phyloP scores from a whole-genome alignment of 2,797 vertebrate species.

The Phrynocephalus guinanensis region DNA sequence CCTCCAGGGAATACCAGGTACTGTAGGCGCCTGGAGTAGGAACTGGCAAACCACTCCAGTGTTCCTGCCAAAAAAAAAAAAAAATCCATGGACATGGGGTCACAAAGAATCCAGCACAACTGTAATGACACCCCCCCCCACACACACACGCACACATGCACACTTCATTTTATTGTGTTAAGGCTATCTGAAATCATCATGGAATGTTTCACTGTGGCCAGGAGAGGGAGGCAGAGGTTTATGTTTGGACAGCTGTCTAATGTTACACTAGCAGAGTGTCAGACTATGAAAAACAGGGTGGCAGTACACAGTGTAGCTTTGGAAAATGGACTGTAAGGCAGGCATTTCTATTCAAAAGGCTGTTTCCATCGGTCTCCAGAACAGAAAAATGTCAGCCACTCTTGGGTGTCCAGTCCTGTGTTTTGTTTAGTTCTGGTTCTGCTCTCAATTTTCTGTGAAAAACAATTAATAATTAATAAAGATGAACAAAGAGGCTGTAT shows the following conservation, averaged over 20 bases:
- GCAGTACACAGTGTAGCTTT: not conserved
- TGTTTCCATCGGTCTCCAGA: not conserved
- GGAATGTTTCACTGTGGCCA: conserved; percentile 51
- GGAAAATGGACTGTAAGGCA: not conserved
- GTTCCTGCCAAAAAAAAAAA: too few species aligned
- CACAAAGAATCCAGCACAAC: too few species aligned
- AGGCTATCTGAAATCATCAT: not conserved
- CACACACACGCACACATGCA: too few species aligned
- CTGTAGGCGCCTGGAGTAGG: too few species aligned
- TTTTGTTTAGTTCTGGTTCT: not conserved
- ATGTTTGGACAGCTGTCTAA: conserved; percentile 34
- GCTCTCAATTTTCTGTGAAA: not conserved
- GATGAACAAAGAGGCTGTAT: not conserved
- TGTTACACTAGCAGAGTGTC: not conserved
- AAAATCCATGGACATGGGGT: too few species aligned
- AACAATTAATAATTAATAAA: not conserved
- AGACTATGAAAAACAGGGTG: not conserved
- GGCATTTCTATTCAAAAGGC: not conserved
- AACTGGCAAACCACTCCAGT: too few species aligned
- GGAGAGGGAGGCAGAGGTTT: conserved; percentile 75
- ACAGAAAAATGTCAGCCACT: not conserved
- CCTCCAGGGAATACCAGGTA: too few species aligned
- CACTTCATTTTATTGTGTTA: not conserved
- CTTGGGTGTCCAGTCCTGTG: not conserved
- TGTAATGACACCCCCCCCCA: too few species aligned